Evolutionary conservation across 2,797 vertebrate genomes (phyloP), one percentile per base, ranked within the genome.

Genomic region (Anolis apletophallus): DNA sequence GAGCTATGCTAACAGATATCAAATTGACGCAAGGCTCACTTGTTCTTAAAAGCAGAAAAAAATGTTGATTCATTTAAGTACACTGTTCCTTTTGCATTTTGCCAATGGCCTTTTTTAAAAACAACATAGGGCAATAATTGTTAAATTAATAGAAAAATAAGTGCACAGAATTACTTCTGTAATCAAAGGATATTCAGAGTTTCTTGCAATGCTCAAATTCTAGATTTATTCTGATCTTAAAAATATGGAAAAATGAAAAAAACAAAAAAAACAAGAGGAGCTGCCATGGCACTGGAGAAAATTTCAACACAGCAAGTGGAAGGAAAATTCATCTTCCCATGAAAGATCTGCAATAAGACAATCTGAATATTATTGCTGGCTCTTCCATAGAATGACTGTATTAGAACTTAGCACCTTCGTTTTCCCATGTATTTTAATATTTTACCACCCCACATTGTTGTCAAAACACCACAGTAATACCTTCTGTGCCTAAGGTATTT

Each of bases 341-440:
- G 73, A 86, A 50, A 1, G 16, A 29, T 76, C 32, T 81, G 72
- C 26, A 76, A 64, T n/a, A 64, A 61, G 23, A 32, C 64, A 23
- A 76, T 67, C 40, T 29, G 23, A 86, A 29, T 54, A 54, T 10
- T 34, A 32, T 19, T 23, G 5, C 4, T 3, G 34, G n/a, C 46
- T 26, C 32, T 81, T 54, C 71, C 29, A 86, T 2, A 55, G 3
- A 75, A 76, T 57, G 12, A 11, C 10, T 54, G n/a, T 68, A 75
- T 73, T 50, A 68, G 23, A 17, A 75, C 32, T 54, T 29, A 59
- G 26, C 32, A 85, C 75, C 29, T 69, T 50, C 36, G 67, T n/a
- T 46, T 71, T 78, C 16, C 8, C 64, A 36, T 36, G 64, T 55
- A 86, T 75, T 74, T 72, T 6, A 81, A 55, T 77, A 78, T 69